A percentile compares a stretch with the other conserved stretches of the same genome.
Evolutionary conservation across 2,113 vertebrate genomes (phyloP).

Genomic region (Otolemur garnettii): DNA sequence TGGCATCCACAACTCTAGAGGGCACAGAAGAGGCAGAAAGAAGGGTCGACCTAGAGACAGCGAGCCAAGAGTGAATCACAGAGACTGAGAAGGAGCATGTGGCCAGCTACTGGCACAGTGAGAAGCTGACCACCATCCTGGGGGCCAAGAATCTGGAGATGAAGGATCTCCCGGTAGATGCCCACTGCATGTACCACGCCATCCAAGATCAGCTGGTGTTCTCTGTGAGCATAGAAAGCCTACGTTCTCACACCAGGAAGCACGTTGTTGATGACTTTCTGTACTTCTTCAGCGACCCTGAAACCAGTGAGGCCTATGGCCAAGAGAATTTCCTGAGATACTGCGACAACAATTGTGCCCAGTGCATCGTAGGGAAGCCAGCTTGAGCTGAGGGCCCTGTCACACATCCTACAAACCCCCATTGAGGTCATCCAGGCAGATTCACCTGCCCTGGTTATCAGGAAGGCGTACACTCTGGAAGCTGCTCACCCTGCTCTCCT

Average conservation of each 20-base stretch:
- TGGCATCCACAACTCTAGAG: constrained; percentile 88
- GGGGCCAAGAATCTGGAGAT: constrained; percentile 88
- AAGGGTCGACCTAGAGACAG: not conserved
- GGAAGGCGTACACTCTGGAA: constrained; percentile 89
- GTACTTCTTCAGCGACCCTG: constrained; percentile 93
- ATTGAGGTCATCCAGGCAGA: constrained; percentile 96
- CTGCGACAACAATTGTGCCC: constrained; percentile 94
- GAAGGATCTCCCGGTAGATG: constrained; percentile 89
- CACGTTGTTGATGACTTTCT: constrained; percentile 94
- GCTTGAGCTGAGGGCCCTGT: constrained; percentile 90
- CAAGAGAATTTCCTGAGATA: constrained; percentile 94
- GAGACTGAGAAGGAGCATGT: constrained; percentile 88
- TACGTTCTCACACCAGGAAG: constrained; percentile 89
- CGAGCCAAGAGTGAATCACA: constrained; percentile 87
- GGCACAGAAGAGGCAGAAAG: constrained; percentile 91
- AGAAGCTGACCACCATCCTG: constrained; percentile 88
- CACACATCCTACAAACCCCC: constrained; percentile 90
- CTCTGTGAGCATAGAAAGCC: constrained; percentile 87
- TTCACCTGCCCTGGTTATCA: constrained; percentile 94
- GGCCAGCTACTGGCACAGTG: constrained; percentile 83
- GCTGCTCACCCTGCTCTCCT: constrained; percentile 84
- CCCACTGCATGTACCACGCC: constrained; percentile 96
- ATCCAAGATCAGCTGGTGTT: constrained; percentile 93
- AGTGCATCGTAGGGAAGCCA: constrained; percentile 93
- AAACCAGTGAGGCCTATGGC: constrained; percentile 90